A percentile compares a stretch with the other conserved stretches of the same genome.
Conservation (phyloP, 2,113 vertebrate species). For the Nibea albiflora region DNA sequence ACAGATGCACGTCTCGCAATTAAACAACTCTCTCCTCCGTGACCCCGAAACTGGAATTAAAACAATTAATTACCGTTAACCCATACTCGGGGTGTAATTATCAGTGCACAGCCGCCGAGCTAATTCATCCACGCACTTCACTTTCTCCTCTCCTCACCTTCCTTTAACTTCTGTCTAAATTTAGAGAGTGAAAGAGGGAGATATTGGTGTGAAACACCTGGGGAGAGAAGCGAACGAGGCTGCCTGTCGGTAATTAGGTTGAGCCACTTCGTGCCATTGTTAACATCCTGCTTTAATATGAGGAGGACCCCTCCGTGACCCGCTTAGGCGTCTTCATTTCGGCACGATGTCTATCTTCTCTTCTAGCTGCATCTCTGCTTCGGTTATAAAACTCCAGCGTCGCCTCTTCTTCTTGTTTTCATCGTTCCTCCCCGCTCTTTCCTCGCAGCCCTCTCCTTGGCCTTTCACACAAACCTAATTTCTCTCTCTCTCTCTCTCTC, state of each 20-base stretch:
- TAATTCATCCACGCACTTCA: conserved; percentile 33
- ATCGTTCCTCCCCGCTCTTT: neutral
- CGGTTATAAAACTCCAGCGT: neutral
- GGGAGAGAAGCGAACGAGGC: conserved; percentile 46
- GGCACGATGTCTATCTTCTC: conserved; percentile 48
- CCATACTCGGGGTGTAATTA: conserved; percentile 79
- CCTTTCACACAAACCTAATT: conserved; percentile 68
- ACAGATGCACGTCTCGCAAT: conserved; percentile 71
- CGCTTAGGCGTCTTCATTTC: conserved; percentile 62
- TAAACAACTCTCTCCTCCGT: conserved; percentile 69
- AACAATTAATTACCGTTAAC: conserved; percentile 83
- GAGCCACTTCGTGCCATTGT: conserved; percentile 82
- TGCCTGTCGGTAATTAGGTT: conserved; percentile 81
- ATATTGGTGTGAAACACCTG: conserved; percentile 63
- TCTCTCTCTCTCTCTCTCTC: conserved; percentile 5
- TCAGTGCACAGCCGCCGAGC: conserved; percentile 58
- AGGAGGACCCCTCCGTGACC: conserved; percentile 76
- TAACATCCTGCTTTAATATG: conserved; percentile 83
- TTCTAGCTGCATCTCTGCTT: neutral
- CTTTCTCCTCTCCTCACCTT: conserved; percentile 61
- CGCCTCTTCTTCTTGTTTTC: conserved; percentile 5
- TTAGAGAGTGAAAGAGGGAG: conserved; percentile 66
- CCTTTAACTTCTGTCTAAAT: conserved; percentile 75
- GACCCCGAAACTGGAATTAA: conserved; percentile 79
- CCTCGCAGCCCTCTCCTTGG: conserved; percentile 60